Conservation (phyloP, 2,113 vertebrate species). For the Sporophila hypoxantha region DNA sequence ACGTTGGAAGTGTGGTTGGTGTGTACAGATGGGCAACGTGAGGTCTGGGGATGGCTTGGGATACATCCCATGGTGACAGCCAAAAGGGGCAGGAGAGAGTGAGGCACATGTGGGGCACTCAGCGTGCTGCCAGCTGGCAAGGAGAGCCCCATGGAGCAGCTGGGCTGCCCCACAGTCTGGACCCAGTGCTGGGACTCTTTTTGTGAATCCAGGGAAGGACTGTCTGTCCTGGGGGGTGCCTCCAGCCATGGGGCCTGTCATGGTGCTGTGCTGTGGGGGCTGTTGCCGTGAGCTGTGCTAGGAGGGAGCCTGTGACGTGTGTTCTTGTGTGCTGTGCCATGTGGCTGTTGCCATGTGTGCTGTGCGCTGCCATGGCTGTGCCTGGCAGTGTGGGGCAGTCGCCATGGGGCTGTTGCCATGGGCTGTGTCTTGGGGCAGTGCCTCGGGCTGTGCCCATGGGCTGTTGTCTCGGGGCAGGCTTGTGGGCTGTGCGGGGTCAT, state of each 20-base stretch:
- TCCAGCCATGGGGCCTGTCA: neutral
- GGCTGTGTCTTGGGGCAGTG: neutral
- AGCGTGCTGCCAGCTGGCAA: neutral
- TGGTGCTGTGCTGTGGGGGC: neutral
- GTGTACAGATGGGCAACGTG: rapidly evolving
- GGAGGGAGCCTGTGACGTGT: neutral
- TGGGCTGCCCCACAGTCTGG: neutral
- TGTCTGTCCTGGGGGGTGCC: neutral
- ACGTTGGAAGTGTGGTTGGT: rapidly evolving
- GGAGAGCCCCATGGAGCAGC: too few relatives aligned
- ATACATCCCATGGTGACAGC: neutral
- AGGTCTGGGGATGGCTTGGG: neutral
- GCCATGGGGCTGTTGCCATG: too few relatives aligned
- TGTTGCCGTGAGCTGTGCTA: neutral
- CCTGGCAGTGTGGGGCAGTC: too few relatives aligned
- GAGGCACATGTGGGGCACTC: neutral
- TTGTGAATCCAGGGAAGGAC: neutral
- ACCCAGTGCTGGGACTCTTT: neutral
- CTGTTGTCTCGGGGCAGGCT: too few relatives aligned
- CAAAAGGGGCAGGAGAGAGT: neutral
- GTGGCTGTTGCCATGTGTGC: too few relatives aligned
- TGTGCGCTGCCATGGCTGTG: too few relatives aligned
- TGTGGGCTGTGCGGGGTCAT: too few relatives aligned
- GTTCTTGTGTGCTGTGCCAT: neutral
- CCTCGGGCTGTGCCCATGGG: neutral